Percentiles rank a stretch among this genome's conserved stretches.
phyloP scores from a whole-genome alignment of 2,888 invertebrate genomes.

The Orthosia incerta region DNA sequence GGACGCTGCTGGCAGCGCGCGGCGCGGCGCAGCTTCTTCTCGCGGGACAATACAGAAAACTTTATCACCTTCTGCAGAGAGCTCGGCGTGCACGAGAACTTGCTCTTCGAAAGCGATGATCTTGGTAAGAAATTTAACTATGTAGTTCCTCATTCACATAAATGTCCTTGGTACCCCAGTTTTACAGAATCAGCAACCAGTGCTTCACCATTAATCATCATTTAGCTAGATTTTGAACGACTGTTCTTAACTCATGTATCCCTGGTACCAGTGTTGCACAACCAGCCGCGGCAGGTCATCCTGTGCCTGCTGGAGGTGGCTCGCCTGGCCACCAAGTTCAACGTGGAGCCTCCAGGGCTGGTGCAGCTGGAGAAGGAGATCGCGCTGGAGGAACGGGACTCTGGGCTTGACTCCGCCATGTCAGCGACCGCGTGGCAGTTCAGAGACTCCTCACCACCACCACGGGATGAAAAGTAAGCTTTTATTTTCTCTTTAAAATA shows the following conservation, averaged over 20 bases:
- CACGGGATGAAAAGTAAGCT: slow-evolving; percentile 74
- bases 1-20: slow-evolving; percentile 96
- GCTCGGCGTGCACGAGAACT: slow-evolving; percentile 96
- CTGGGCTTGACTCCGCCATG: slow-evolving; percentile 92
- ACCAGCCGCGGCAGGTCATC: slow-evolving; percentile 96
- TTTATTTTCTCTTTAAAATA: background rate
- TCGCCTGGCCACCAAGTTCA: slow-evolving; percentile 94
- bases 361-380: slow-evolving; percentile 97
- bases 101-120: slow-evolving; percentile 97
- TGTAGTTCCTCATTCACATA: background rate
- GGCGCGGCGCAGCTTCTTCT: slow-evolving; percentile 96
- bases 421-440: slow-evolving; percentile 94
- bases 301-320: slow-evolving; percentile 96
- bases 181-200: background rate
- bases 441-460: slow-evolving; percentile 85
- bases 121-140: slow-evolving; percentile 90
- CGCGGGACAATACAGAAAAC: slow-evolving; percentile 97
- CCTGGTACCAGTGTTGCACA: slow-evolving; percentile 92
- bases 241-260: background rate
- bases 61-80: slow-evolving; percentile 96
- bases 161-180: background rate
- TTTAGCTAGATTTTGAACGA: background rate
- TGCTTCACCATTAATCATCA: background rate
- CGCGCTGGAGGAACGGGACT: slow-evolving; percentile 94
- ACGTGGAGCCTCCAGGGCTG: slow-evolving; percentile 95